Conservation (phyloP, 1,140 invertebrate species). For the Tribolium madens region DNA sequence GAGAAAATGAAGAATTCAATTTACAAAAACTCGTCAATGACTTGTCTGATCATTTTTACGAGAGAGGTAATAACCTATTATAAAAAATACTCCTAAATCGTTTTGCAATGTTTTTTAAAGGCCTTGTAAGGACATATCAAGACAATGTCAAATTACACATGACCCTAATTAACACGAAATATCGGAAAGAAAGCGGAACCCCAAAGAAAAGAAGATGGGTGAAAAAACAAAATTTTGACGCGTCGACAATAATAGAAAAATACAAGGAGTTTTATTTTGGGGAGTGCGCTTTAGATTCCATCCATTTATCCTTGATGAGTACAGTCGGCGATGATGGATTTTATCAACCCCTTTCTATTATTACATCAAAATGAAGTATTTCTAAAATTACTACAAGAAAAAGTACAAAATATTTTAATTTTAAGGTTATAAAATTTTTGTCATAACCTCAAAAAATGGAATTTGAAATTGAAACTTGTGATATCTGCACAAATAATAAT, state of each 20-base stretch:
- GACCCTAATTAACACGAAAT: slow-evolving; percentile 67
- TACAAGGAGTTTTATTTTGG: slow-evolving; percentile 68
- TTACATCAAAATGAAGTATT: slow-evolving; percentile 49
- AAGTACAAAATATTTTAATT: not conserved
- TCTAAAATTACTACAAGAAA: not conserved
- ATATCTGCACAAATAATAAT: slow-evolving; percentile 7
- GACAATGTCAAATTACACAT: slow-evolving; percentile 67
- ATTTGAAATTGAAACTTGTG: slow-evolving; percentile 46
- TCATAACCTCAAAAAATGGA: slow-evolving; percentile 46
- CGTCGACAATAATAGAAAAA: slow-evolving; percentile 66
- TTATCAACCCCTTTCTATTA: slow-evolving; percentile 66
- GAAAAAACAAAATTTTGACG: slow-evolving; percentile 65
- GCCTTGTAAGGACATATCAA: slow-evolving; percentile 63
- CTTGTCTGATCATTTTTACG: slow-evolving; percentile 66
- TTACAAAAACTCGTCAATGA: slow-evolving; percentile 66
- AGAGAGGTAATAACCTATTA: slow-evolving; percentile 63
- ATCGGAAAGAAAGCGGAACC: slow-evolving; percentile 59
- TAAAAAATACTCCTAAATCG: too few relatives aligned
- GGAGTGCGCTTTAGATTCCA: slow-evolving; percentile 62
- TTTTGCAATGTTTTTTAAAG: slow-evolving; percentile 52
- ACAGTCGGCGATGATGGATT: slow-evolving; percentile 65
- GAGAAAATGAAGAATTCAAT: slow-evolving; percentile 60
- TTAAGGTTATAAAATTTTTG: not conserved
- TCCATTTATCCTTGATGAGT: slow-evolving; percentile 67
- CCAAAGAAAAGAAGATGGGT: slow-evolving; percentile 44